Percentiles rank a stretch among this genome's conserved stretches.
Evolutionary conservation across 92 coral and sea anemone species (phyloP).

Genomic region (Metridium senile): DNA sequence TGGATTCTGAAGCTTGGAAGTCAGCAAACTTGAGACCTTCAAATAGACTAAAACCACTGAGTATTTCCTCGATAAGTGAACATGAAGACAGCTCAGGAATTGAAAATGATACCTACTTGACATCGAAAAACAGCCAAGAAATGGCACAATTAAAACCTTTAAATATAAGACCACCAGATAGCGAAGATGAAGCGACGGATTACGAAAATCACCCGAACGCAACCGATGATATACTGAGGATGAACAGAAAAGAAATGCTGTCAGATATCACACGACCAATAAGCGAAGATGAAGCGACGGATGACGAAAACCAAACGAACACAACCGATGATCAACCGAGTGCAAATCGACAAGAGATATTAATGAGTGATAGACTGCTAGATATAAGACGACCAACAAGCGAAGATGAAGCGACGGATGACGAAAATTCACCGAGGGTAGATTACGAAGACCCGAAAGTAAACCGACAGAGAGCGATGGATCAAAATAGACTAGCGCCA

Average conservation of each 20-base stretch:
- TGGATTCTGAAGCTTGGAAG: background rate
- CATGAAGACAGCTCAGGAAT: background rate
- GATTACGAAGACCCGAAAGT: background rate
- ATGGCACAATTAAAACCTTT: slow-evolving; percentile 1
- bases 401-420: slow-evolving; percentile 2
- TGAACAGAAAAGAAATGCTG: background rate
- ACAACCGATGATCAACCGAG: background rate
- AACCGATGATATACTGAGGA: background rate
- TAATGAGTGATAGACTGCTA: background rate
- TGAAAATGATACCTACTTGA: background rate
- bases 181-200: background rate
- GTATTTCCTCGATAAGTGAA: background rate
- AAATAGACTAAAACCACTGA: background rate
- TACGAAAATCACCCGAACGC: background rate
- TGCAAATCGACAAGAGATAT: background rate
- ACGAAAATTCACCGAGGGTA: background rate
- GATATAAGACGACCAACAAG: background rate
- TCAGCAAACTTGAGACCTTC: background rate
- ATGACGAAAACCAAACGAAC: background rate
- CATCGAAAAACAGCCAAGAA: background rate
- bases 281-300: background rate
- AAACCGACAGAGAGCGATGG: background rate
- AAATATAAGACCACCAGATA: background rate
- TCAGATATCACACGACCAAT: background rate
- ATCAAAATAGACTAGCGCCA: slow-evolving; percentile 14